A percentile compares a stretch with the other conserved stretches of the same genome.
Conservation (phyloP, 2,888 invertebrate species). For the Acleris literana region DNA sequence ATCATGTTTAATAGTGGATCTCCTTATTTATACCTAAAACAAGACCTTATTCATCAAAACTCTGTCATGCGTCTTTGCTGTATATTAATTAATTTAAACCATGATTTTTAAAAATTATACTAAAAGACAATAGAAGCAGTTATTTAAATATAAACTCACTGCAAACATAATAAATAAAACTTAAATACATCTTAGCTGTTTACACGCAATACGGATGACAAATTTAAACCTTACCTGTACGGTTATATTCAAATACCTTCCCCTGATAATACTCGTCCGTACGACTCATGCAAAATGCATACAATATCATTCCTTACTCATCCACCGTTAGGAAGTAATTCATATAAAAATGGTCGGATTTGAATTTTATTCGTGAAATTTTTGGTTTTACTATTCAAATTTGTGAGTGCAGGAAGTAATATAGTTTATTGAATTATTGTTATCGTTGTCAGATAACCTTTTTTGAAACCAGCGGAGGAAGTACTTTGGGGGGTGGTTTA, state of each 20-base stretch:
- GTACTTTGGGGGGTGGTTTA: slow-evolving; percentile 9
- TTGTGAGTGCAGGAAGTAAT: slow-evolving; percentile 30
- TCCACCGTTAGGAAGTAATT: slow-evolving; percentile 76
- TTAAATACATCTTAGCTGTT: not conserved
- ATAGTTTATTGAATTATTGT: slow-evolving; percentile 37
- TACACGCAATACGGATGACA: not conserved
- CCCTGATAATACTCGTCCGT: slow-evolving; percentile 66
- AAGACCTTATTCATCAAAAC: no score
- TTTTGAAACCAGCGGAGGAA: slow-evolving; percentile 16
- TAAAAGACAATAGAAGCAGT: no score
- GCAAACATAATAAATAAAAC: not conserved
- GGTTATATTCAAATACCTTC: slow-evolving; percentile 78
- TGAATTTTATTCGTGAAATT: slow-evolving; percentile 70
- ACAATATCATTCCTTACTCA: slow-evolving; percentile 81
- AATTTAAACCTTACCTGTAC: slow-evolving; percentile 32
- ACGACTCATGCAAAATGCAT: slow-evolving; percentile 80
- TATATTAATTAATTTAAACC: no score
- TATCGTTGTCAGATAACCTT: slow-evolving; percentile 29
- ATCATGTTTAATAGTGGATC: no score
- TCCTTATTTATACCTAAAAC: no score
- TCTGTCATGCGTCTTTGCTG: no score
- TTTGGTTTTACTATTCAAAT: slow-evolving; percentile 34
- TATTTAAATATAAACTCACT: not conserved
- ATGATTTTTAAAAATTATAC: no score
- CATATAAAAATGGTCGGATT: slow-evolving; percentile 78